phyloP scores from a whole-genome alignment of 92 coral and sea anemone species.

The Anthopleura xanthogrammica region DNA sequence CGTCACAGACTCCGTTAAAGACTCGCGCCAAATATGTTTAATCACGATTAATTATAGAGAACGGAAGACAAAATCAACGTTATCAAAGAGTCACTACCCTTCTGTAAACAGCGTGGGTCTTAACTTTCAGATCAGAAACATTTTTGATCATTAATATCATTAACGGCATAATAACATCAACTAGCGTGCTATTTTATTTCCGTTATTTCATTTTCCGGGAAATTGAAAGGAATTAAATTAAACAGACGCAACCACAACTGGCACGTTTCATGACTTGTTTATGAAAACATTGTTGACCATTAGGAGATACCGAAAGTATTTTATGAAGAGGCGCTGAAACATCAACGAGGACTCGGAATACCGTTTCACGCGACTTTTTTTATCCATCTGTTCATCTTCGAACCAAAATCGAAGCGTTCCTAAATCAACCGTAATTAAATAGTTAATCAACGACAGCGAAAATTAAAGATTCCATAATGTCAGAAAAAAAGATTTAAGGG shows the following conservation, averaged over 20 bases:
- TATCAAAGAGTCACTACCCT: background rate
- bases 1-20: too few relatives aligned
- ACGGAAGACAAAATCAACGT: background rate
- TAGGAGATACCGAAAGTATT: too few relatives aligned
- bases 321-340: too few relatives aligned
- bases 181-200: background rate
- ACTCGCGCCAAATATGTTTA: background rate
- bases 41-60: background rate
- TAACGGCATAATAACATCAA: background rate
- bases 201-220: background rate
- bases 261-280: background rate
- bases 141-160: background rate
- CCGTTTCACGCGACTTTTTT: too few relatives aligned
- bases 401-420: too few relatives aligned
- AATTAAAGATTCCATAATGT: too few relatives aligned
- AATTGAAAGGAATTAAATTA: background rate
- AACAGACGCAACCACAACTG: background rate
- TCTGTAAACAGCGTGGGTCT: background rate
- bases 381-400: too few relatives aligned
- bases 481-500: background rate
- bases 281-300: too few relatives aligned
- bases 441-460: too few relatives aligned
- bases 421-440: too few relatives aligned
- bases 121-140: background rate
- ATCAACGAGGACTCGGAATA: too few relatives aligned